These are phyloP conservation scores for Lochmaea capreae DNA, from an alignment of 2,888 invertebrate genomes.

Conservation along the genomic window DNA sequence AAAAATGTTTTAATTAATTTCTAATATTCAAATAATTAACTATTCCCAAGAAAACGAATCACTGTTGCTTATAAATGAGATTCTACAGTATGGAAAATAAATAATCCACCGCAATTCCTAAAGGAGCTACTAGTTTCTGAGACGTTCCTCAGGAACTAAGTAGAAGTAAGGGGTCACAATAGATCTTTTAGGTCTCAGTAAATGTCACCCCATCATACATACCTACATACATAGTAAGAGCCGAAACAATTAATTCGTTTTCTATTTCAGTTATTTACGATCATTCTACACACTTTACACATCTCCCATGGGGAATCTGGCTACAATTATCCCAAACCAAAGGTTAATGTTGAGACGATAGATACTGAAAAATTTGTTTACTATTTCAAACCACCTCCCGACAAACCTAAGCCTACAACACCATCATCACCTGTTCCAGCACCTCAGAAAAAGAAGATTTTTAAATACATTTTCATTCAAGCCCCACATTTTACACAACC, in stretches of 20 bases:
- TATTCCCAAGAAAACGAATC: too few relatives aligned
- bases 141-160: too few relatives aligned
- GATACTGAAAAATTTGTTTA: background rate
- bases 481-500: constrained; percentile 71
- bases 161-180: too few relatives aligned
- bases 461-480: constrained; percentile 93
- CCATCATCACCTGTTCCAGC: constrained; percentile 76
- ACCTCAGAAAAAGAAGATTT: constrained; percentile 77
- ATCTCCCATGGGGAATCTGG: background rate
- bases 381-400: constrained; percentile 63
- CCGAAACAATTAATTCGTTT: background rate
- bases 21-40: too few relatives aligned
- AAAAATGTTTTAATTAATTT: too few relatives aligned
- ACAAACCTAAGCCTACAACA: constrained; percentile 72
- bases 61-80: too few relatives aligned
- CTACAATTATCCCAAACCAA: background rate
- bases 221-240: too few relatives aligned
- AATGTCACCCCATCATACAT: too few relatives aligned
- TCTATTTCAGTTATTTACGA: background rate
- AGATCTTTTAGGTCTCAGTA: too few relatives aligned
- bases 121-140: too few relatives aligned
- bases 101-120: too few relatives aligned
- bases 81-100: too few relatives aligned
- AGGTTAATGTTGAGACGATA: background rate
- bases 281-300: background rate